Percentiles rank a stretch among this genome's conserved stretches.
These are phyloP conservation scores for Trissolcus basalis DNA, from an alignment of 1,140 invertebrate species.

Conservation along the genomic window DNA sequence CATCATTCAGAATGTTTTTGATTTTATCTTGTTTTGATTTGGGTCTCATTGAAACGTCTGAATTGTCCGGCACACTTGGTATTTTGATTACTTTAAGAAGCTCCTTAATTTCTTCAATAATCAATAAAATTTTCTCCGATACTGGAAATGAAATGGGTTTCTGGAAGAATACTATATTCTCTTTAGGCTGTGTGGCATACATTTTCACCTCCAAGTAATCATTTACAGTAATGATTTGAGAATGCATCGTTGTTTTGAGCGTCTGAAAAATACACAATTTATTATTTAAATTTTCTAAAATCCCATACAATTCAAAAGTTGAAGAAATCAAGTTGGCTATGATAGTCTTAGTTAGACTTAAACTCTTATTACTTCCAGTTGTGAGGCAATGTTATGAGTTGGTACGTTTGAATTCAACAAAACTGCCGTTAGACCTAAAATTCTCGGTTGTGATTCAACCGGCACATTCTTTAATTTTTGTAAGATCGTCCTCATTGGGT, in stretches of 20 bases:
- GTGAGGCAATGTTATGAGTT: conserved; percentile 75
- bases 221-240: conserved; percentile 83
- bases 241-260: conserved; percentile 85
- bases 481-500: conserved; percentile 87
- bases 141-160: conserved; percentile 12
- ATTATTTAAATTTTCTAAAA: conserved; percentile 12
- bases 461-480: conserved; percentile 76
- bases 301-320: no score
- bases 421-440: conserved; percentile 90
- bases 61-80: conserved; percentile 9
- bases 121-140: conserved; percentile 1
- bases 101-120: conserved; percentile 28
- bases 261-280: conserved; percentile 54
- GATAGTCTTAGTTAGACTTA: no score
- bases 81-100: conserved; percentile 17
- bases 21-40: conserved; percentile 71
- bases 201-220: conserved; percentile 80
- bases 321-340: no score
- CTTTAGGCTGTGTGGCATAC: conserved; percentile 81
- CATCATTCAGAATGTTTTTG: conserved; percentile 67
- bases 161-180: conserved; percentile 73
- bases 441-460: conserved; percentile 78
- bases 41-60: conserved; percentile 57
- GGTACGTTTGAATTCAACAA: conserved; percentile 86
- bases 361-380: conserved; percentile 60